Evolutionary conservation across 1,140 invertebrate genomes (phyloP), one percentile per base, ranked within the genome.

Genomic region (Tetranychus cinnabarinus): DNA sequence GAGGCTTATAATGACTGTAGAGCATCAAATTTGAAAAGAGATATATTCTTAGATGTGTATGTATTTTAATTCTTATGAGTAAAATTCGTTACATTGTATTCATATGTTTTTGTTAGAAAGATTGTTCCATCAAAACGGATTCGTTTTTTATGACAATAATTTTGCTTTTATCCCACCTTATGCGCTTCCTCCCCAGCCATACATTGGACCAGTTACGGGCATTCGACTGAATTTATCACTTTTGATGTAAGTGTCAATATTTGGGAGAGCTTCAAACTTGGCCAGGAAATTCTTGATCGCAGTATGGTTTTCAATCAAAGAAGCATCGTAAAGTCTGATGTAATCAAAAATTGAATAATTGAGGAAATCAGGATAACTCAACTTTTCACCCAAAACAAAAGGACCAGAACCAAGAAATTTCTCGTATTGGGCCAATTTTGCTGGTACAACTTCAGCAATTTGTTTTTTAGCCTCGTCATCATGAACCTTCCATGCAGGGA

Each of bases 351-450:
- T 62, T 58, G 78, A 77, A 66, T 76, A 77, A 34, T 76, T 62
- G 47, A 73, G 65, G 63, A 78, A 78, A 63, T 78, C 77, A 7
- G 72, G 72, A 63, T 72, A 76, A 1, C 73, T 74, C 5, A 77
- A 72, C 23, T 72, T 69, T 3, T 76, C 69, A 15, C 76, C 76
- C 39, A 69, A 69, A 65, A 78, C 71, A 62, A 68, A 78, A 6
- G 69, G 63, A 8, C 69, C 68, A 39, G 72, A 66, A 2, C 72
- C 75, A 37, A 78, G 72, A 67, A 5, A 72, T 69, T 60, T 57
- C 8, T 3, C 8, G 52, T 76, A 72, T 23, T 63, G 57, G 37
- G 69, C 65, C 36, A 77, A 65, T 56, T 68, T 70, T 23, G 61
- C 57, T 3, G 69, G 68, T 2, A 75, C 47, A 52, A 63, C 33